Conservation (phyloP, 1,140 invertebrate genomes). For the Nebria ingens region DNA sequence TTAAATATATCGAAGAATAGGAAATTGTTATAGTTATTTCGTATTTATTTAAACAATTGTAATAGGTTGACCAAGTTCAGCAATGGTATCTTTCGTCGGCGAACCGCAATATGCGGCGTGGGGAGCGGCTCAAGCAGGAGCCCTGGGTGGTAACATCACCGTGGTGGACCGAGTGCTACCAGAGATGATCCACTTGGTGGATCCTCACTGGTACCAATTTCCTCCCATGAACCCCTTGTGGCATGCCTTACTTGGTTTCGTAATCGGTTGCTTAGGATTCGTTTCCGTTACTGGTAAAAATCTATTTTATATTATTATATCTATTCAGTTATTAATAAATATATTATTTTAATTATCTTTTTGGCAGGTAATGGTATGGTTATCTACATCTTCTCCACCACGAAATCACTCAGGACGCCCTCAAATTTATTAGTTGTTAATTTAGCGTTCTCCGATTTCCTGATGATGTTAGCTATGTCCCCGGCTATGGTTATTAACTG, state of each 20-base stretch:
- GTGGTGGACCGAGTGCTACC: conserved; percentile 61
- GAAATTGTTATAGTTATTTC: not conserved
- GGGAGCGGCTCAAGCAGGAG: conserved; percentile 6
- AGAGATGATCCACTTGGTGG: conserved; percentile 63
- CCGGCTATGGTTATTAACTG: conserved; percentile 80
- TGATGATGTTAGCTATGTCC: conserved; percentile 77
- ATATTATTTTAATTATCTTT: too few species aligned
- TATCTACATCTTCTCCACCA: conserved; percentile 71
- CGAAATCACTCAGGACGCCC: conserved; percentile 66
- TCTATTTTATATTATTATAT: too few species aligned
- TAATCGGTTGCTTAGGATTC: conserved; percentile 59
- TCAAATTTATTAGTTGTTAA: conserved; percentile 79
- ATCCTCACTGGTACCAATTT: conserved; percentile 63
- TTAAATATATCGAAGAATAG: not conserved
- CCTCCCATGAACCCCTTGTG: conserved; percentile 67
- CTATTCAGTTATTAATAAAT: too few species aligned
- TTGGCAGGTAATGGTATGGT: conserved; percentile 49
- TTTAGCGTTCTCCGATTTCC: conserved; percentile 76
- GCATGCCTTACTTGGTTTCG: conserved; percentile 66
- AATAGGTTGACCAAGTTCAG: not conserved
- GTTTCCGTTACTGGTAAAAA: conserved; percentile 62
- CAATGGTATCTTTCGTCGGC: not conserved
- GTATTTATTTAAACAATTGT: not conserved
- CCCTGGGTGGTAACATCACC: conserved; percentile 48
- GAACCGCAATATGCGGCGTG: conserved; percentile 3